These are phyloP conservation scores for Drosophila mettleri DNA, from an alignment of 2,888 invertebrate species.

Conservation along the genomic window DNA sequence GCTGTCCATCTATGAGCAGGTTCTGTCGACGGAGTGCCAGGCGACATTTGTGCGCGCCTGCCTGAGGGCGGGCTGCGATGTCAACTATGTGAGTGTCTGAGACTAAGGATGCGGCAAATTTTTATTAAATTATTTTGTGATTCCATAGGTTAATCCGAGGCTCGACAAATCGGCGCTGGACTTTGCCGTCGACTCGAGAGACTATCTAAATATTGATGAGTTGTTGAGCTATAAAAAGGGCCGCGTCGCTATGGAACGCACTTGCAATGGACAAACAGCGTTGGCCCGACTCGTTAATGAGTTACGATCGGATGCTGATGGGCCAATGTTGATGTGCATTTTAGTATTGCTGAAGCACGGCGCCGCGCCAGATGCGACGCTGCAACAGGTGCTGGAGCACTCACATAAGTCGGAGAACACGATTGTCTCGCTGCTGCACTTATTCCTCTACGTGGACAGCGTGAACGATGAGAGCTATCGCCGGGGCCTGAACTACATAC, in stretches of 20 bases:
- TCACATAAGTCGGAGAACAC: slow-evolving; percentile 48
- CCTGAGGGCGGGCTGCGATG: slow-evolving; percentile 16
- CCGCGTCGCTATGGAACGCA: slow-evolving; percentile 57
- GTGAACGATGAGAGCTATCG: slow-evolving; percentile 74
- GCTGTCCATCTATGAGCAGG: slow-evolving; percentile 19
- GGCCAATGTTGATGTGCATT: slow-evolving; percentile 69
- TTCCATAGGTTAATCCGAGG: slow-evolving; percentile 67
- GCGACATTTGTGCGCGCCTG: slow-evolving; percentile 7
- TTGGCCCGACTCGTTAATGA: slow-evolving; percentile 75
- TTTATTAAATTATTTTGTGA: background rate
- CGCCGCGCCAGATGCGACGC: slow-evolving; percentile 80
- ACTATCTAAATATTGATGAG: slow-evolving; percentile 59
- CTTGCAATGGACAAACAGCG: slow-evolving; percentile 72
- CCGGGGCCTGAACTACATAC: slow-evolving; percentile 53
- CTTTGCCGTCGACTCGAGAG: slow-evolving; percentile 77
- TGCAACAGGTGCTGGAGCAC: slow-evolving; percentile 71
- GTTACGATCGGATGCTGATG: slow-evolving; percentile 60
- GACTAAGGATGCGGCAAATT: background rate
- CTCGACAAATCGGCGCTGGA: slow-evolving; percentile 77
- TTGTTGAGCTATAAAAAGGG: slow-evolving; percentile 15
- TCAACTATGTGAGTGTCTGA: slow-evolving; percentile 26
- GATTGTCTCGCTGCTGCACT: slow-evolving; percentile 54
- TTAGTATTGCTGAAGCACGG: slow-evolving; percentile 67
- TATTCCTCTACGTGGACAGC: slow-evolving; percentile 48
- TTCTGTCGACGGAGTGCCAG: slow-evolving; percentile 10